Evolutionary conservation across 2,113 vertebrate species (phyloP), one percentile per base, ranked within the genome.

Genomic region (Globicephala melas): DNA sequence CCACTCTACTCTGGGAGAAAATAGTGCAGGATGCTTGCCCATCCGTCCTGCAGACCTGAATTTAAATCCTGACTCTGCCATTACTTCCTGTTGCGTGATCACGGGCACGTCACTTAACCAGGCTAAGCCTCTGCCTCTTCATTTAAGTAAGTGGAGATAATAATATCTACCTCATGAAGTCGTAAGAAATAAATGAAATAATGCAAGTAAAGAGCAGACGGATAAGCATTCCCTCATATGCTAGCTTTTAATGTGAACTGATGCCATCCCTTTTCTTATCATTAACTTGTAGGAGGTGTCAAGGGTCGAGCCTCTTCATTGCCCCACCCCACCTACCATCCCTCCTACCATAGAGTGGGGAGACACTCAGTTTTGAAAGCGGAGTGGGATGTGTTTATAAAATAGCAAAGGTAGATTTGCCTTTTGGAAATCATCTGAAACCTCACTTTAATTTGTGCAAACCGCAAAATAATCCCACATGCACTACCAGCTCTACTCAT

Each of bases 171-270:
- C 47, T 60, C 5, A 11, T 8, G 31, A 81, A 20, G 63, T 6
- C 18, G 6, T 41, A 28, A 87, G 60, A 23, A 41, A 38, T 18
- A 58, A 58, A 23, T 47, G 77, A 93, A 68, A 36, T 23, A 21
- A 9, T 0, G 6, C 14, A 7, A 0, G 3, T 11, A 13, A 44
- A 31, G n/a, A 41, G 1, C 23, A 2, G 4, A 62, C 89, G 47
- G 31, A 6, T 10, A 50, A 25, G 9, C 0, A 1, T 9, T 17
- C 10, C 23, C 25, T 44, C 53, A 9, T 0, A 0, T 4, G 41
- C 28, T 13, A 5, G 41, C 50, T 53, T 7, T 55, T 18, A 20
- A 15, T 10, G n/a, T 10, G 26, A 70, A 60, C 11, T 2, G 1
- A 36, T 13, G 6, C 11, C 60, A 6, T 26, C 41, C 77, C 80